A percentile compares a stretch with the other conserved stretches of the same genome.
phyloP scores from a whole-genome alignment of 1,140 invertebrate genomes.

The Drosophila pallidifrons region DNA sequence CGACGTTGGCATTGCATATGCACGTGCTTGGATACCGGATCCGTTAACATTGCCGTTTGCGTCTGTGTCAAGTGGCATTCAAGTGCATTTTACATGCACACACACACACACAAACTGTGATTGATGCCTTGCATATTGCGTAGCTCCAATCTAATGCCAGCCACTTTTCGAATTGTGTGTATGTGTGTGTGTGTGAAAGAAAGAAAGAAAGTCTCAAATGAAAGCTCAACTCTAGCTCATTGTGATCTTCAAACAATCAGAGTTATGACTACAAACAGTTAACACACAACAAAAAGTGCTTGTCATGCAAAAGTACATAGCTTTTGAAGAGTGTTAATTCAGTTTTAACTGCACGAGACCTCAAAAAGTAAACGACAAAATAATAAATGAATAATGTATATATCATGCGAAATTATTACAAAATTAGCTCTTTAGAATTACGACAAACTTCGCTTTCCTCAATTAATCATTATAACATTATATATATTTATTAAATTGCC shows the following conservation, averaged over 20 bases:
- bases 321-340: conserved; percentile 9
- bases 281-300: neutral
- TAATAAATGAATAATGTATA: neutral
- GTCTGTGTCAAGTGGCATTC: conserved; percentile 74
- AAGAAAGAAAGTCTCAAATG: conserved; percentile 40
- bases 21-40: conserved; percentile 25
- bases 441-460: neutral
- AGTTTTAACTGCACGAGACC: conserved; percentile 6
- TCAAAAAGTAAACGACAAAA: neutral
- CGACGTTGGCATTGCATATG: conserved; percentile 16
- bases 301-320: conserved; percentile 3
- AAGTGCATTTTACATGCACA: conserved; percentile 77
- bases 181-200: conserved; percentile 21
- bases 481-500: neutral
- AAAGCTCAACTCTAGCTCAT: neutral
- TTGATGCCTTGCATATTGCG: conserved; percentile 66
- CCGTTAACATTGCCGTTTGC: conserved; percentile 59
- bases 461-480: conserved; percentile 15
- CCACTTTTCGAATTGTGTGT: neutral
- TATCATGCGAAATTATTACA: neutral
- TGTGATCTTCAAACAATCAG: conserved; percentile 14
- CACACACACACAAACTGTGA: conserved; percentile 64
- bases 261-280: neutral
- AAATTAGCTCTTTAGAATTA: neutral
- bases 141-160: conserved; percentile 10